Evolutionary conservation across 1,140 invertebrate species (phyloP), one percentile per base, ranked within the genome.

Genomic region (Stegodyphus mimosarum): DNA sequence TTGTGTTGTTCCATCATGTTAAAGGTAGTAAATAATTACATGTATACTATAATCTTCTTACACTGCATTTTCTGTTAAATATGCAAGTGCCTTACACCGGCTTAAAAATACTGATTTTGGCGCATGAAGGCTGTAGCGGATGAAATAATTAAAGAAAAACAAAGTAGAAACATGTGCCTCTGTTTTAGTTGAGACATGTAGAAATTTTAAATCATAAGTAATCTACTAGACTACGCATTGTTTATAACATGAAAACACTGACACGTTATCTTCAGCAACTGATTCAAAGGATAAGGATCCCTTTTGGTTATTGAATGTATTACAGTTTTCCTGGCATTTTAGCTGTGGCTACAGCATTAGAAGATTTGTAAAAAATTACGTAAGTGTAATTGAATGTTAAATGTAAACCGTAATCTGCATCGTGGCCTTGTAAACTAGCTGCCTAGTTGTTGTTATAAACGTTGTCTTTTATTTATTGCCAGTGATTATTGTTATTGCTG

Each of bases 21-120:
- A 33, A 33, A 33, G 33, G 33, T 33, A 3, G 33, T 33, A 33
- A 33, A 33, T 33, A 33, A 33, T 33, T 33, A 33, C 33, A 33
- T 33, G 33, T 33, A 33, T 33, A 33, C 3, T 33, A 3, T 33
- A 33, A 33, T 1, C 33, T 33, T 33, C 33, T 33, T 33, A 33
- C 33, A 33, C 1, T 33, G 33, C 33, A 33, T 33, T 33, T 33
- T 33, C 33, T 33, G 33, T 33, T 33, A 33, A 33, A 33, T 60
- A 33, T 73, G 11, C 53, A 83, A 83, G 79, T 83, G 79, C 79
- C 79, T 83, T 83, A 83, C 18, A 33, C 52, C 52, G 79, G 79
- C 69, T 49, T 11, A 10, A 15, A 60, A 60, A 60, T 15, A 10
- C 9, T 60, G 55, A 60, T 60, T 60, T 60, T 9, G 10, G 69